A percentile compares a stretch with the other conserved stretches of the same genome.
Conservation (phyloP, 1,140 invertebrate genomes). For the Hypothenemus hampei region DNA sequence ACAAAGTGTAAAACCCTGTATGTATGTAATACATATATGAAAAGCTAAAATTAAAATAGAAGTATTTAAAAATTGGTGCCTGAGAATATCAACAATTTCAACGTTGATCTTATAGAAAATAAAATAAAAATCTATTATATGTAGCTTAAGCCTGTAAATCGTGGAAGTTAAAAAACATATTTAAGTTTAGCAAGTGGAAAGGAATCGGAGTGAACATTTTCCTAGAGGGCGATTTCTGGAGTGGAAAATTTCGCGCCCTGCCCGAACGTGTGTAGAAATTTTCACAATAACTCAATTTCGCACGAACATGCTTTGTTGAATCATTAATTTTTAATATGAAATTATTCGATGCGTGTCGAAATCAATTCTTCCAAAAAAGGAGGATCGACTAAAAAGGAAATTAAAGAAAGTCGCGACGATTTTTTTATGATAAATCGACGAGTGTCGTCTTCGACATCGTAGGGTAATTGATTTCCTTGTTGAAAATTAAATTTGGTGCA, state of each 20-base stretch:
- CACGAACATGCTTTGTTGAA: constrained; percentile 15
- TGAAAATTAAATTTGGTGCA: too few species aligned
- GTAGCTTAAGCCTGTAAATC: neutral
- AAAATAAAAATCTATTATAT: too few species aligned
- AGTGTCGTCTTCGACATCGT: too few species aligned
- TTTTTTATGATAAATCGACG: constrained; percentile 1
- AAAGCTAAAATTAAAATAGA: too few species aligned
- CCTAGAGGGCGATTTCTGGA: constrained; percentile 14
- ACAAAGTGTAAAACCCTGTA: too few species aligned
- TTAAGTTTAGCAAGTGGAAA: constrained; percentile 9
- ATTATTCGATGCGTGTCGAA: constrained; percentile 9
- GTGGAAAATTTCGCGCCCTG: constrained; percentile 20
- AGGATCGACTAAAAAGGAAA: neutral
- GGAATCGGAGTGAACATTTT: constrained; percentile 16
- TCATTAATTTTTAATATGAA: constrained; percentile 25
- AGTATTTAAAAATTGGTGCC: too few species aligned
- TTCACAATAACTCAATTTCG: constrained; percentile 25
- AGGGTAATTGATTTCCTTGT: too few species aligned
- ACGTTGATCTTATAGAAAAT: too few species aligned
- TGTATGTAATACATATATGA: too few species aligned
- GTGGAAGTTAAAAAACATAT: neutral
- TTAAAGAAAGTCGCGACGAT: constrained; percentile 7
- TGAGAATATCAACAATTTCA: too few species aligned
- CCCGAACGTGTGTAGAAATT: constrained; percentile 14
- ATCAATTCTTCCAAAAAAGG: constrained; percentile 3